Conservation (phyloP, 2,113 vertebrate species). For the Holacanthus passer region DNA sequence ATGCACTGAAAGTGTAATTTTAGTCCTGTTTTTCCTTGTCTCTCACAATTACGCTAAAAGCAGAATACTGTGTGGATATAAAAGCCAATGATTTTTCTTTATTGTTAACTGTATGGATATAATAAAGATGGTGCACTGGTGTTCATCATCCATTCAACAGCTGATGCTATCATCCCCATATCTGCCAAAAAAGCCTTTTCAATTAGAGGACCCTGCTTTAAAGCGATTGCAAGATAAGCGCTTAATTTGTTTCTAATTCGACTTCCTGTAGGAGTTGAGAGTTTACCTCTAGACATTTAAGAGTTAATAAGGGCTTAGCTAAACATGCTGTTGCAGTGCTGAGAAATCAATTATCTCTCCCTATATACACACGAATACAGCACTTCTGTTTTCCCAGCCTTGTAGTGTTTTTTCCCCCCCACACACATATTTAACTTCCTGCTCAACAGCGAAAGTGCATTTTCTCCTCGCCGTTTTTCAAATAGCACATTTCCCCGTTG, state of each 20-base stretch:
- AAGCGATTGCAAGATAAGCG: neutral
- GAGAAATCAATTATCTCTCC: conserved; percentile 34
- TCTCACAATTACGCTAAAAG: neutral
- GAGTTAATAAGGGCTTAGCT: conserved; percentile 33
- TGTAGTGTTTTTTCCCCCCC: conserved; percentile 1
- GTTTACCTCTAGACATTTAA: conserved; percentile 29
- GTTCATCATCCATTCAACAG: neutral
- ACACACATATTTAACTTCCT: conserved; percentile 22
- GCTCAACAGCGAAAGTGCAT: conserved; percentile 42
- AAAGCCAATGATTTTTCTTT: neutral
- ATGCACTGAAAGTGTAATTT: neutral
- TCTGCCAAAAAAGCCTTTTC: conserved; percentile 17
- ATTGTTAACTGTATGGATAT: neutral
- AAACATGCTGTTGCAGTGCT: conserved; percentile 33
- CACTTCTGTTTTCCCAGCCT: conserved; percentile 15
- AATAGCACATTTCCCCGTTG: conserved; percentile 25
- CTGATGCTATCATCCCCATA: neutral
- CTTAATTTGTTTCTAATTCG: conserved; percentile 12
- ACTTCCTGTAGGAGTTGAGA: neutral
- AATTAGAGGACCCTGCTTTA: conserved; percentile 21
- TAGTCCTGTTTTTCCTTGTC: neutral
- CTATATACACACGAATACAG: conserved; percentile 4
- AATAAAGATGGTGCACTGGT: neutral
- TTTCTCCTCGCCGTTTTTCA: neutral
- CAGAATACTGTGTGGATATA: neutral